Conservation (phyloP, 2,888 invertebrate genomes). For the Yponomeuta cagnagella region DNA sequence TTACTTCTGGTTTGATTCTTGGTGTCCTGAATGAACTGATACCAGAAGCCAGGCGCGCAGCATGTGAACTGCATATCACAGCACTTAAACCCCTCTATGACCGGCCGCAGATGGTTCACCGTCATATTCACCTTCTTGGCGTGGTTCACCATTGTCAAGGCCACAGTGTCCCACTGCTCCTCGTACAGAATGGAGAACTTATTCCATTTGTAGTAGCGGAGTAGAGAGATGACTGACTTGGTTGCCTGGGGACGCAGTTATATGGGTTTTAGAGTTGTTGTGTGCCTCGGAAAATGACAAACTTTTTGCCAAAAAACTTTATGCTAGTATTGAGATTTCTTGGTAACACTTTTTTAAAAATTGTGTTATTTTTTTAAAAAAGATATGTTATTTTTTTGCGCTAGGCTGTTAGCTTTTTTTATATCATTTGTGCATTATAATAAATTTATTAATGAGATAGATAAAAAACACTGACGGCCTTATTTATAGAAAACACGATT, state of each 20-base stretch:
- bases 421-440: too few species aligned
- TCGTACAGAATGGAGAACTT: slow-evolving; percentile 94
- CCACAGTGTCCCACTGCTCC: slow-evolving; percentile 87
- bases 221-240: slow-evolving; percentile 93
- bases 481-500: too few species aligned
- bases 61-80: slow-evolving; percentile 85
- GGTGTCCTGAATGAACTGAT: slow-evolving; percentile 88
- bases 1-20: slow-evolving; percentile 90
- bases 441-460: too few species aligned
- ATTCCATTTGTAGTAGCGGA: slow-evolving; percentile 94
- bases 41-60: slow-evolving; percentile 88
- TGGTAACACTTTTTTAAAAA: too few species aligned
- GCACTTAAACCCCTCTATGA: slow-evolving; percentile 84
- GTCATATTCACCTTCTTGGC: slow-evolving; percentile 87
- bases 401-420: too few species aligned
- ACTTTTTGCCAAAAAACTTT: too few species aligned
- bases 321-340: too few species aligned
- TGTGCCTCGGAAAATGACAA: background rate
- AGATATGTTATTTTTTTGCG: too few species aligned
- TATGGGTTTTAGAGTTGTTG: background rate
- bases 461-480: too few species aligned
- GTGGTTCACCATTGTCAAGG: slow-evolving; percentile 85
- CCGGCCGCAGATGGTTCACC: slow-evolving; percentile 84
- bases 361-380: too few species aligned
- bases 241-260: slow-evolving; percentile 80